phyloP scores from a whole-genome alignment of 2,888 invertebrate species.

The Hydrotaea diabolus region DNA sequence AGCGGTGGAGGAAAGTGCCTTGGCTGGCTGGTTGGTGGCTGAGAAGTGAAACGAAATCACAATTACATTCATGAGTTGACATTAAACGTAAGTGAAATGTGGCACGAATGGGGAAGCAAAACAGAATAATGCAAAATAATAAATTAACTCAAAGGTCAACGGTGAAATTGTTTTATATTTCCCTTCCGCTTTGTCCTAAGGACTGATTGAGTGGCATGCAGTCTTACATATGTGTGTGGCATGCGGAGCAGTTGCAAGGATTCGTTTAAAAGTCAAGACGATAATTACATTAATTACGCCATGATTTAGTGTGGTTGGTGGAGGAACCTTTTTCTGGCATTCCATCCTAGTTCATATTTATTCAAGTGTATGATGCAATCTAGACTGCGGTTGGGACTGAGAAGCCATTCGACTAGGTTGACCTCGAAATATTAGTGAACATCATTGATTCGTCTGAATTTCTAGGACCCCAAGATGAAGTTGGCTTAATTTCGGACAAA shows the following conservation, averaged over 20 bases:
- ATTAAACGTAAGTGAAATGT: slow-evolving; percentile 72
- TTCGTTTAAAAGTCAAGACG: slow-evolving; percentile 7
- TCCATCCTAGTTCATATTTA: background rate
- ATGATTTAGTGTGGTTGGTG: background rate
- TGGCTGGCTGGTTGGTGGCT: background rate
- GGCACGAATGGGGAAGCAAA: slow-evolving; percentile 21
- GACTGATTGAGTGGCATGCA: background rate
- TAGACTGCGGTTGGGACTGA: no score
- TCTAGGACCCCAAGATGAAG: no score
- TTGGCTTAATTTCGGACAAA: no score
- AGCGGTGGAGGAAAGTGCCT: slow-evolving; percentile 29
- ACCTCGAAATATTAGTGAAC: no score
- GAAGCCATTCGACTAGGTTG: no score
- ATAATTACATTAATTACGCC: slow-evolving; percentile 13
- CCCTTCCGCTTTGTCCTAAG: background rate
- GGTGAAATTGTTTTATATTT: slow-evolving; percentile 1
- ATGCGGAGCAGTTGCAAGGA: slow-evolving; percentile 23
- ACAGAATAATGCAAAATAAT: slow-evolving; percentile 51
- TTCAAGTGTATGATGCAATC: no score
- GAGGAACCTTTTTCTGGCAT: background rate
- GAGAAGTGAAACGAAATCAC: slow-evolving; percentile 69
- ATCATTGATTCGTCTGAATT: no score
- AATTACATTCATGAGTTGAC: slow-evolving; percentile 76
- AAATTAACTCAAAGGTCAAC: slow-evolving; percentile 63
- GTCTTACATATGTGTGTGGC: slow-evolving; percentile 12